Evolutionary conservation across 2,797 vertebrate genomes (phyloP).

Genomic region (Tangara arthus): DNA sequence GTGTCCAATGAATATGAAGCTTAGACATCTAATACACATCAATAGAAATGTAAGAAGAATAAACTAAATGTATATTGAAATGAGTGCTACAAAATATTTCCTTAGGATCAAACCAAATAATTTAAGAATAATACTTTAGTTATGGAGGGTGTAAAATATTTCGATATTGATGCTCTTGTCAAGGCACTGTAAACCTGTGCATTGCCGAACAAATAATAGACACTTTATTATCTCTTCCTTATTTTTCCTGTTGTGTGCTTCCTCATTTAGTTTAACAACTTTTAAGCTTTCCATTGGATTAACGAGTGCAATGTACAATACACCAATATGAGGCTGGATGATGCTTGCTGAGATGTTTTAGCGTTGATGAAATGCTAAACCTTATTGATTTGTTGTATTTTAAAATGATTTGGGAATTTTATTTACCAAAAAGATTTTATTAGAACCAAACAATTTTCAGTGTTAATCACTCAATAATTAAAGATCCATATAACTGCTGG

Average conservation of each 20-base stretch:
- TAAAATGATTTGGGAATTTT: not conserved
- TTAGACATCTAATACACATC: not conserved
- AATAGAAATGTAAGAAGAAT: not conserved
- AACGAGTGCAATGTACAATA: not conserved
- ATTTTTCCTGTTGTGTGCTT: not conserved
- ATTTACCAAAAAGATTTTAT: not conserved
- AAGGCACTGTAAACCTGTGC: not conserved
- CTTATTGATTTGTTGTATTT: not conserved
- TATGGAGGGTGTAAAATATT: not conserved
- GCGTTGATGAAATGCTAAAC: not conserved
- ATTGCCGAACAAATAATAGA: not conserved
- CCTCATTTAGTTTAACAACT: not conserved
- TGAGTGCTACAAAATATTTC: not conserved
- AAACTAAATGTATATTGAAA: not conserved
- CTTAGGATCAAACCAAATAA: not conserved
- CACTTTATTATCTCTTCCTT: not conserved
- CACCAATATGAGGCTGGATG: not conserved
- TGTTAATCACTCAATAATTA: conserved; percentile 28
- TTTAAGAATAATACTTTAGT: not conserved
- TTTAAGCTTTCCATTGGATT: not conserved
- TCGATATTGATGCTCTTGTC: not conserved
- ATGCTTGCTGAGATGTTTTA: not conserved
- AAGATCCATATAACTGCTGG: not conserved
- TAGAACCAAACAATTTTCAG: not conserved
- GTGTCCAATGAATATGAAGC: not conserved